Evolutionary conservation across 2,888 invertebrate species (phyloP).

Genomic region (Tanypteryx hageni): DNA sequence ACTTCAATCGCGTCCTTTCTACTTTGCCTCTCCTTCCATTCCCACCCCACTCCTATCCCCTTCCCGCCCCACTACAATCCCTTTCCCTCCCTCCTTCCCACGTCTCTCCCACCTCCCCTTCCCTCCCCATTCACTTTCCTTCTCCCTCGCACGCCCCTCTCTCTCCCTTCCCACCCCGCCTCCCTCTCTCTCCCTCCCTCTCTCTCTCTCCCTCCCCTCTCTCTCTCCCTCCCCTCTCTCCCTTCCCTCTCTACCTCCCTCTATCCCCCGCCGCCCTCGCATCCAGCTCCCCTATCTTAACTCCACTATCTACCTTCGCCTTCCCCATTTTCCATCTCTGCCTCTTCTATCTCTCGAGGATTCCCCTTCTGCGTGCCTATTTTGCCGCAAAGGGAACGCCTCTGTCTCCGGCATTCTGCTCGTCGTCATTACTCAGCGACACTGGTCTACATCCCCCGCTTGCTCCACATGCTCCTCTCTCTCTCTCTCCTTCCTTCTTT

Average conservation of each 20-base stretch:
- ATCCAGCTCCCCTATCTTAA: not conserved
- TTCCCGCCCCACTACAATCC: not conserved
- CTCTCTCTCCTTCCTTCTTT: too few species aligned
- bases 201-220: not conserved
- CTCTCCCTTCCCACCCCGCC: not conserved
- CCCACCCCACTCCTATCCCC: not conserved
- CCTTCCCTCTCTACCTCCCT: not conserved
- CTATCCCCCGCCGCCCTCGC: not conserved
- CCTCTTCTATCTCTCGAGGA: slow-evolving; percentile 64
- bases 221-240: not conserved
- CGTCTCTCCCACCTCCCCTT: slow-evolving; percentile 76
- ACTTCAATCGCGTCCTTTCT: slow-evolving; percentile 83
- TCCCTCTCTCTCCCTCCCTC: not conserved
- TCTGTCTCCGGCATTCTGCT: not conserved
- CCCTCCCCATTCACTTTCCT: not conserved
- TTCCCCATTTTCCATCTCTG: slow-evolving; percentile 13
- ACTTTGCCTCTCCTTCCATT: slow-evolving; percentile 73
- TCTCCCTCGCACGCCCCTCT: not conserved
- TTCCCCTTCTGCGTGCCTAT: not conserved
- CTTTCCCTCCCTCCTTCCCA: not conserved
- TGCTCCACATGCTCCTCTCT: not conserved
- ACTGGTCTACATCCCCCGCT: not conserved
- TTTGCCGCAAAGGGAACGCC: not conserved
- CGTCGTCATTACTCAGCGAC: not conserved
- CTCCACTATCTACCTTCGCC: not conserved